Evolutionary conservation across 2,113 vertebrate species (phyloP).

Genomic region (Bufo gargarizans): DNA sequence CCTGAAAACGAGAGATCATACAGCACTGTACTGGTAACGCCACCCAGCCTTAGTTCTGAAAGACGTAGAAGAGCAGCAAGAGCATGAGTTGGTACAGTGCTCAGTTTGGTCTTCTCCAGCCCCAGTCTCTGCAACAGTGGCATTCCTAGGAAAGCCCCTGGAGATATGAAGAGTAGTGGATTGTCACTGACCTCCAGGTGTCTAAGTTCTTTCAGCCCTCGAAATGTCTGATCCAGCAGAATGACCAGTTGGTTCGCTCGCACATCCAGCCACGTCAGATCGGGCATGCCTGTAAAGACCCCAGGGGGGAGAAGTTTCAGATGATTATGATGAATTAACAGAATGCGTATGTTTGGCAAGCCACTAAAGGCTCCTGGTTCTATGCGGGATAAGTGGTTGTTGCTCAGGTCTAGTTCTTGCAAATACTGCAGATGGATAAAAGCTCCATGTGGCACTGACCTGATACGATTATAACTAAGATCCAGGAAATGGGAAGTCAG

Average conservation of each 20-base stretch:
- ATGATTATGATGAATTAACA: conserved; percentile 77
- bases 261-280: conserved; percentile 79
- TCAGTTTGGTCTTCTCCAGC: conserved; percentile 85
- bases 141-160: conserved; percentile 79
- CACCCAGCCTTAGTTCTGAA: conserved; percentile 71
- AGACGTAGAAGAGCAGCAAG: conserved; percentile 79
- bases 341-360: conserved; percentile 74
- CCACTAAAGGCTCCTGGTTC: conserved; percentile 85
- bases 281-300: conserved; percentile 78
- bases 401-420: conserved; percentile 83
- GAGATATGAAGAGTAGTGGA: conserved; percentile 82
- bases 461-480: conserved; percentile 82
- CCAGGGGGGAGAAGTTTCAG: conserved; percentile 84
- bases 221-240: conserved; percentile 85
- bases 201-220: conserved; percentile 74
- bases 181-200: conserved; percentile 79
- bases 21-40: conserved; percentile 75
- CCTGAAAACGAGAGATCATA: conserved; percentile 76
- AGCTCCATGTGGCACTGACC: conserved; percentile 78
- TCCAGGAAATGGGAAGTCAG: conserved; percentile 76
- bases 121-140: conserved; percentile 76
- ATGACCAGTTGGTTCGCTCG: conserved; percentile 88
- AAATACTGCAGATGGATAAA: conserved; percentile 78
- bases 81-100: conserved; percentile 79
- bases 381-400: conserved; percentile 84